phyloP scores from a whole-genome alignment of 1,140 invertebrate genomes.

The Drosophila sulfurigaster region DNA sequence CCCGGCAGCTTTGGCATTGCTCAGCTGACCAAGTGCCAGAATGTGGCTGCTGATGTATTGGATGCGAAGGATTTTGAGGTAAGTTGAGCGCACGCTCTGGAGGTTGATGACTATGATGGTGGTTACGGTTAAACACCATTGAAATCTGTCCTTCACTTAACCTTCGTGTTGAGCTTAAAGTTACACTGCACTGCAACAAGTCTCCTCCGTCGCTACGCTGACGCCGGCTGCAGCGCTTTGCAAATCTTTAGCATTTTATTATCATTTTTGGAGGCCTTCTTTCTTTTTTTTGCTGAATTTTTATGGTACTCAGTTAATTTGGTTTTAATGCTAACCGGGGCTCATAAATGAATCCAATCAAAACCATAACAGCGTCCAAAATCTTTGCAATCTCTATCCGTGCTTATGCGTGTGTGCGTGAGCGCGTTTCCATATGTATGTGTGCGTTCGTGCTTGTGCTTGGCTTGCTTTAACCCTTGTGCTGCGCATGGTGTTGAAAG shows the following conservation, averaged over 20 bases:
- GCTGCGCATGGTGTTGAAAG: not conserved
- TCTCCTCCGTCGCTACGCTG: not conserved
- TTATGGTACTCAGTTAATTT: conserved; percentile 37
- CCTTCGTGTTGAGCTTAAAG: conserved; percentile 49
- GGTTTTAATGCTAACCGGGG: conserved; percentile 27
- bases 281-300: not conserved
- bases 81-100: conserved; percentile 72
- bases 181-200: conserved; percentile 33
- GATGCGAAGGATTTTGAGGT: conserved; percentile 90
- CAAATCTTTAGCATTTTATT: conserved; percentile 24
- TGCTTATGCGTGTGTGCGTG: not conserved
- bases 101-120: not conserved
- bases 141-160: conserved; percentile 53
- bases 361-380: conserved; percentile 15
- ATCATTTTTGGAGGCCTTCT: conserved; percentile 4
- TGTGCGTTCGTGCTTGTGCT: not conserved
- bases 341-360: conserved; percentile 39
- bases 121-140: not conserved
- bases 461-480: conserved; percentile 27
- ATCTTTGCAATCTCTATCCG: conserved; percentile 27
- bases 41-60: conserved; percentile 85
- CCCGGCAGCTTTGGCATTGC: conserved; percentile 96
- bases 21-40: conserved; percentile 88
- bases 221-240: conserved; percentile 4
- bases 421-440: not conserved